Conservation (phyloP, 2,113 vertebrate species). For the Paratilapia polleni region DNA sequence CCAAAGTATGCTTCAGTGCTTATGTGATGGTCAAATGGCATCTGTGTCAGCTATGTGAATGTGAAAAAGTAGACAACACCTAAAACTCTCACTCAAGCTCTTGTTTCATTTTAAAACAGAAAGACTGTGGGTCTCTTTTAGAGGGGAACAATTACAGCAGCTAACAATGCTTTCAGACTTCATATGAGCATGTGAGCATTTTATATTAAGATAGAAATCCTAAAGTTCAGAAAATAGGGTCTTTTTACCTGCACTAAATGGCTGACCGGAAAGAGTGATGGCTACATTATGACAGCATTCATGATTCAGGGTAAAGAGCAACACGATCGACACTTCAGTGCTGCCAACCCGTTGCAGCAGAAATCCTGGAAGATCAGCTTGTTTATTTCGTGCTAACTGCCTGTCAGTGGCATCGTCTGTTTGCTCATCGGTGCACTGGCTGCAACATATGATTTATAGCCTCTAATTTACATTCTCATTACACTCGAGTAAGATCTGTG, state of each 20-base stretch:
- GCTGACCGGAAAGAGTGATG: slow-evolving; percentile 1
- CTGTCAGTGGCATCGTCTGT: slow-evolving; percentile 8
- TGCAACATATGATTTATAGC: not conserved
- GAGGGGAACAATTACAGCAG: not conserved
- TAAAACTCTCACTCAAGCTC: not conserved
- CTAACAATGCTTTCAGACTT: not conserved
- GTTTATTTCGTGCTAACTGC: slow-evolving; percentile 20
- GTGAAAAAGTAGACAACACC: not conserved
- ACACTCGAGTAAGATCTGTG: not conserved
- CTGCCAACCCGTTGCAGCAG: not conserved
- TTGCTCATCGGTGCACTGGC: not conserved
- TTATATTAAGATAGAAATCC: not conserved
- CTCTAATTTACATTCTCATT: slow-evolving; percentile 19
- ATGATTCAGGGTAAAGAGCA: slow-evolving; percentile 24
- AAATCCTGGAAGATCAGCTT: not conserved
- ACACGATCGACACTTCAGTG: not conserved
- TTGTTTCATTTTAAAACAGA: not conserved
- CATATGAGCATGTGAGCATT: not conserved
- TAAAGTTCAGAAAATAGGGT: not conserved
- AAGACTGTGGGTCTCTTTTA: not conserved
- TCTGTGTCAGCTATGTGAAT: not conserved
- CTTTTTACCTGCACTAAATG: not conserved
- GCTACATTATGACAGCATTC: slow-evolving; percentile 1
- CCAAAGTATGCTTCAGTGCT: not conserved
- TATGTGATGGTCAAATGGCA: not conserved